A percentile compares a stretch with the other conserved stretches of the same genome.
Conservation (phyloP, 1,140 invertebrate genomes). For the Penaeus chinensis region DNA sequence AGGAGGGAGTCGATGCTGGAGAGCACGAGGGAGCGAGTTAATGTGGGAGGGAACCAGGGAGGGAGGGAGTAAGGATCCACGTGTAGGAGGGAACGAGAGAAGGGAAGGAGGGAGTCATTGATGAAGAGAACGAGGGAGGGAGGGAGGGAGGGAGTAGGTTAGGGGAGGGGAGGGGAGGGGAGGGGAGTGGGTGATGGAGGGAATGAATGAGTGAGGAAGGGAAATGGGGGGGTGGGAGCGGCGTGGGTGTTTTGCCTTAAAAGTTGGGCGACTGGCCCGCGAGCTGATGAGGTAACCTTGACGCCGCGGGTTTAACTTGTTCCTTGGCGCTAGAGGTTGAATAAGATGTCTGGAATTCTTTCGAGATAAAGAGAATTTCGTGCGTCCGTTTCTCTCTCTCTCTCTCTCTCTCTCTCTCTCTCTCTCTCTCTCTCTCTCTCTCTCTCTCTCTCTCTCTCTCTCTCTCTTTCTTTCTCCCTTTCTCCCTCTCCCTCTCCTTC, state of each 20-base stretch:
- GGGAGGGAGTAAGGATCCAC: not conserved
- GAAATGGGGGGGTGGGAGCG: not conserved
- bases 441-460: conserved; percentile 12
- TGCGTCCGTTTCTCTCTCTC: too few relatives aligned
- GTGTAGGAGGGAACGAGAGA: not conserved
- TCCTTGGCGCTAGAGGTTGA: too few relatives aligned
- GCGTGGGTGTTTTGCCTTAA: too few relatives aligned
- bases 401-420: too few relatives aligned
- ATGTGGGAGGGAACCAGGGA: conserved; percentile 7
- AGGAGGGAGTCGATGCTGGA: too few relatives aligned
- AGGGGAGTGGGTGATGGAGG: not conserved
- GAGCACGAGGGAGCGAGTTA: not conserved
- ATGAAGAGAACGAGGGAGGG: not conserved
- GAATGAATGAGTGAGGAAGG: not conserved
- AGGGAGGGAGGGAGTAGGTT: not conserved
- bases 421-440: conserved; percentile 4
- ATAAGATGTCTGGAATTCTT: too few relatives aligned
- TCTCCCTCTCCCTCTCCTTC: conserved; percentile 1
- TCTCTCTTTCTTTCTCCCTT: not conserved
- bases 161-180: not conserved
- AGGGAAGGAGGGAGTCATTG: not conserved
- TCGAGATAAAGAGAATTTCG: too few relatives aligned
- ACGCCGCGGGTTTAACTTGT: too few relatives aligned
- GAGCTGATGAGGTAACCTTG: too few relatives aligned
- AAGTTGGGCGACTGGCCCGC: too few relatives aligned